A percentile compares a stretch with the other conserved stretches of the same genome.
Evolutionary conservation across 2,113 vertebrate genomes (phyloP).

Genomic region (Pachycephala philippinensis): DNA sequence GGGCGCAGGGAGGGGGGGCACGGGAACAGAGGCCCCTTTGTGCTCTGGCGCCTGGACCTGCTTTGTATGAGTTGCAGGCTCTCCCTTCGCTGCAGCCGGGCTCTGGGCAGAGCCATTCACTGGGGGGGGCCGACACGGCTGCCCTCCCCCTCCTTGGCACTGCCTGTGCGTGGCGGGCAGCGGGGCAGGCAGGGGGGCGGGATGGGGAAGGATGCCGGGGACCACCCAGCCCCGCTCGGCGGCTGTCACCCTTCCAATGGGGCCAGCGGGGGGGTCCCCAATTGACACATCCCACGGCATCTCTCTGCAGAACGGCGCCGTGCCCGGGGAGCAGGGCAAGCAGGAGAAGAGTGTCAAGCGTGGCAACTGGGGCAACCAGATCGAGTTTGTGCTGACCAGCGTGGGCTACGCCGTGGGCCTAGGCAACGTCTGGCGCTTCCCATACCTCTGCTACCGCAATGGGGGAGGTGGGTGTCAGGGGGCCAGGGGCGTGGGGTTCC

Average conservation of each 20-base stretch:
- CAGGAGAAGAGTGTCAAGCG: conserved; percentile 90
- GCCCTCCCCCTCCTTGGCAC: conserved; percentile 41
- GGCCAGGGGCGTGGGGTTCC: accelerated
- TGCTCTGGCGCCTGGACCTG: conserved; percentile 62
- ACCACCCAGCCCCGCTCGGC: accelerated
- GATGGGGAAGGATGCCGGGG: background rate
- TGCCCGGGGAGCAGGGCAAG: conserved; percentile 90
- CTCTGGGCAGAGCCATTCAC: conserved; percentile 52
- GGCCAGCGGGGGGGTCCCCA: background rate
- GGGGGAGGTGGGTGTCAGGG: conserved; percentile 85
- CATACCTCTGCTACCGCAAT: conserved; percentile 99
- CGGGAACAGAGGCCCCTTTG: conserved; percentile 76
- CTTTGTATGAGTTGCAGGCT: conserved; percentile 70
- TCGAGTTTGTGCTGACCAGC: conserved; percentile 97
- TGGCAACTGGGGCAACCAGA: conserved; percentile 99
- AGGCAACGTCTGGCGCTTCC: conserved; percentile 98
- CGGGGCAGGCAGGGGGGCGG: background rate
- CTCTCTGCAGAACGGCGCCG: conserved; percentile 89
- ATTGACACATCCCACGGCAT: background rate
- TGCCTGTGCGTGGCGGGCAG: background rate
- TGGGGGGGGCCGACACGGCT: background rate
- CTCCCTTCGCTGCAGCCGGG: conserved; percentile 59
- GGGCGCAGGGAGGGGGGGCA: background rate
- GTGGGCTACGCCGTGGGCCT: conserved; percentile 98
- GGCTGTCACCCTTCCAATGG: background rate